Base-by-base conservation (phyloP, 2,113 vertebrate genomes). In the Callaeas wilsoni region DNA sequence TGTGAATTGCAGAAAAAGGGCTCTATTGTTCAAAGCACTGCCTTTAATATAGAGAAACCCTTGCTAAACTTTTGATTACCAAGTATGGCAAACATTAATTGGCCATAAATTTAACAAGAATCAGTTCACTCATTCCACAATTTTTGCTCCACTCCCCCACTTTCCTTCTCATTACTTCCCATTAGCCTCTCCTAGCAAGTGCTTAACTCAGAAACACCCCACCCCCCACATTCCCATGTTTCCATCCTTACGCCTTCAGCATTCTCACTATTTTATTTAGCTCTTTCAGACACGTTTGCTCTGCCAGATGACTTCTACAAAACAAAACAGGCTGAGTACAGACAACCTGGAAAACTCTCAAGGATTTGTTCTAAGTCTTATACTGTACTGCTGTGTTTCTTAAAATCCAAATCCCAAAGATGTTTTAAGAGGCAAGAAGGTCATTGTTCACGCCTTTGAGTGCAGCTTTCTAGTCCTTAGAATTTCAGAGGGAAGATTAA, bases 71-170 rank as follows among this genome's bases (percentile, higher is more conserved):
- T 89, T 97, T 94, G 91, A 96, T 97, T 96, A 96, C 96, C 84
- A 97, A 97, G 95, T 97, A 96, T 89, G 97, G 94, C 93, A 94
- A 94, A 96, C 92, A 96, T 97, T 97, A 98, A 97, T 97, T 97
- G 97, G 95, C 93, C 84, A 55, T 98, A 97, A 97, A 98, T 92
- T 97, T 97, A 97, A 97, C 75, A 97, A 96, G 96, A 96, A 87
- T 91, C 35, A 57, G 83, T 94, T 97, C 92, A 88, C 85, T 95
- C 83, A 92, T 96, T 96, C 90, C 87, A 92, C 85, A 92, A 86
- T 69, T 94, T 95, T 63, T 89, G 79, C 89, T 90, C 41, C 46
- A 35, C 57, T 73, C 93, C 56, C 46, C 85, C 71, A 91, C 75
- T 94, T 93, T 88, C 89, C 90, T 96, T 68, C 76, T 94, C 63